These are phyloP conservation scores for Drosophila tsacasi DNA, from an alignment of 1,140 invertebrate species.

Conservation along the genomic window DNA sequence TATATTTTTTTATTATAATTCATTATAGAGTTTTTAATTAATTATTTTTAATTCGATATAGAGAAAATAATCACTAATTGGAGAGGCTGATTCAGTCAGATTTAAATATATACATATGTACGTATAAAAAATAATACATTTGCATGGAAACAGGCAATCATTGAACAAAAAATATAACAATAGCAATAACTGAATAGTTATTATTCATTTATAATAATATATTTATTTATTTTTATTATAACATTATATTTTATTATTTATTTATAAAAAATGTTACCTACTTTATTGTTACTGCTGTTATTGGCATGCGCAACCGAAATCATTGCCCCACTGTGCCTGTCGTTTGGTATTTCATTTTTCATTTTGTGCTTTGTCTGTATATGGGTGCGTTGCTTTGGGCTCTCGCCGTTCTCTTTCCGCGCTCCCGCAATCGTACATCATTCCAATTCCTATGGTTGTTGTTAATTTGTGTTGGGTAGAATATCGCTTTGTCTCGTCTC, in stretches of 20 bases:
- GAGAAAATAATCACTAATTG: background rate
- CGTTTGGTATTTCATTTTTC: constrained; percentile 74
- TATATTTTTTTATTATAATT: background rate
- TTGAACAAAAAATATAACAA: background rate
- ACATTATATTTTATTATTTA: no score
- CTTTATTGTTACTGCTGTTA: background rate
- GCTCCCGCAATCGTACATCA: constrained; percentile 44
- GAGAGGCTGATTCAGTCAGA: no score
- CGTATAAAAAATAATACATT: no score
- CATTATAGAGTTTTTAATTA: background rate
- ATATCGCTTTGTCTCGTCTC: constrained; percentile 49
- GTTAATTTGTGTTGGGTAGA: constrained; percentile 38
- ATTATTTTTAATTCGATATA: no score
- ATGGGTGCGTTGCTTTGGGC: constrained; percentile 63
- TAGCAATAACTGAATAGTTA: no score
- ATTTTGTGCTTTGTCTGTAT: constrained; percentile 61
- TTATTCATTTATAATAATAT: no score
- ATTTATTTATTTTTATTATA: no score
- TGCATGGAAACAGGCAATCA: background rate
- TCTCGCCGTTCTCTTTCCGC: constrained; percentile 34
- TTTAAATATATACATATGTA: no score
- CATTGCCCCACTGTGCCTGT: constrained; percentile 59
- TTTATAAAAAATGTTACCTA: background rate
- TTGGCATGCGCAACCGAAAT: background rate
- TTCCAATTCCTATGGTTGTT: constrained; percentile 50